Evolutionary conservation across 2,113 vertebrate genomes (phyloP).

Genomic region (Tautogolabrus adspersus): DNA sequence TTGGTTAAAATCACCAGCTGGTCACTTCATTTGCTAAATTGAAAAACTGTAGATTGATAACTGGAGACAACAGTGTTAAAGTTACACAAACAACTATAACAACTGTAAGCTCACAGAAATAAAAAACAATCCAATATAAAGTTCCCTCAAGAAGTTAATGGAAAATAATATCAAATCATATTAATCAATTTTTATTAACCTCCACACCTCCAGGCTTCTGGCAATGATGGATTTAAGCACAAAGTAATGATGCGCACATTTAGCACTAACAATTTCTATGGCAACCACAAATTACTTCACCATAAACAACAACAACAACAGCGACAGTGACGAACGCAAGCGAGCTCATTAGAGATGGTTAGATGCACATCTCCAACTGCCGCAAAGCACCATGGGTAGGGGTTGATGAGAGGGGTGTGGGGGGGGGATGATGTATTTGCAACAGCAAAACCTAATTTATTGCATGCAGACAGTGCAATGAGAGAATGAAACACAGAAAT

Average conservation of each 20-base stretch:
- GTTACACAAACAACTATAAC: not conserved
- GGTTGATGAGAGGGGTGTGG: slow-evolving; percentile 1
- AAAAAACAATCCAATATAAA: slow-evolving; percentile 6
- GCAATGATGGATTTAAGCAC: slow-evolving; percentile 71
- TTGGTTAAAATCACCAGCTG: too few species aligned
- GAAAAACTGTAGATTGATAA: not conserved
- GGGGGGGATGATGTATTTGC: slow-evolving; percentile 67
- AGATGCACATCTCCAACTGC: slow-evolving; percentile 73
- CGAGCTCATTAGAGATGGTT: slow-evolving; percentile 80
- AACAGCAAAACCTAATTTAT: slow-evolving; percentile 70
- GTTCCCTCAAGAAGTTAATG: slow-evolving; percentile 37
- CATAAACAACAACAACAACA: slow-evolving; percentile 60
- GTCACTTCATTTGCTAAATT: not conserved
- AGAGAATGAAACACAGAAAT: slow-evolving; percentile 53
- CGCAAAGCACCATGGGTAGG: slow-evolving; percentile 72
- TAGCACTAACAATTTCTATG: slow-evolving; percentile 70
- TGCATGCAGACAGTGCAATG: slow-evolving; percentile 54
- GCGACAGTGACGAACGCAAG: slow-evolving; percentile 54
- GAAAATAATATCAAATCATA: slow-evolving; percentile 55
- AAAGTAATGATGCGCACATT: slow-evolving; percentile 72
- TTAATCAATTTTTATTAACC: slow-evolving; percentile 66
- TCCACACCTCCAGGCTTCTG: slow-evolving; percentile 47
- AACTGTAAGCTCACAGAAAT: too few species aligned
- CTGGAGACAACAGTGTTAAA: not conserved
- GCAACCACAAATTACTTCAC: slow-evolving; percentile 71